A percentile compares a stretch with the other conserved stretches of the same genome.
Evolutionary conservation across 1,140 invertebrate genomes (phyloP).

Genomic region (Panonychus citri): DNA sequence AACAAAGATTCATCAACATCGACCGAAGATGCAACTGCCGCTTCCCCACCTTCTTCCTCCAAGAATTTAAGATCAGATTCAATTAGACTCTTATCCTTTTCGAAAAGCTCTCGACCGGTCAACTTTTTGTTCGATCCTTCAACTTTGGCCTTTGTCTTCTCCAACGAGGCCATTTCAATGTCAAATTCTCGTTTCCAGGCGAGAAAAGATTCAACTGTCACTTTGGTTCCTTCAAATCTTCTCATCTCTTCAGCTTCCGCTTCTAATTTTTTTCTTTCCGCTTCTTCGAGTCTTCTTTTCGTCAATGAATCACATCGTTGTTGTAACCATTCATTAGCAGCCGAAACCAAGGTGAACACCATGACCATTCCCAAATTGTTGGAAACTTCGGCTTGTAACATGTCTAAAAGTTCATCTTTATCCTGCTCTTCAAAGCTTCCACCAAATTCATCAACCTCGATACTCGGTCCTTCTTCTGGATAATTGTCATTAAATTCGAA

Average conservation of each 20-base stretch:
- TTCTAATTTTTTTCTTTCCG: constrained; percentile 9
- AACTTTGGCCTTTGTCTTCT: constrained; percentile 33
- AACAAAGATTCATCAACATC: constrained; percentile 84
- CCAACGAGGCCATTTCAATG: constrained; percentile 50
- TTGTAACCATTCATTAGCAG: constrained; percentile 75
- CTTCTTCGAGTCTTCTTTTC: constrained; percentile 5
- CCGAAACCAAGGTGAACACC: constrained; percentile 82
- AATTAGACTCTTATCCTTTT: constrained; percentile 67
- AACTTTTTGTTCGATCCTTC: constrained; percentile 21
- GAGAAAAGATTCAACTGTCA: constrained; percentile 85
- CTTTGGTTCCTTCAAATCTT: constrained; percentile 37
- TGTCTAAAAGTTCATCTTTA: constrained; percentile 26
- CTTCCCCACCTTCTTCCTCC: constrained; percentile 44
- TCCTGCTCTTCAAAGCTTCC: constrained; percentile 54
- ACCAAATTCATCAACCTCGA: constrained; percentile 44
- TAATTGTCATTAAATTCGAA: constrained; percentile 67
- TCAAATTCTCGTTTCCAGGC: constrained; percentile 86
- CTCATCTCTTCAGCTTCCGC: constrained; percentile 29
- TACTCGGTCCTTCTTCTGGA: constrained; percentile 55
- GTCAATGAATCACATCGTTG: constrained; percentile 18
- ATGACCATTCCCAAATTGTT: constrained; percentile 90
- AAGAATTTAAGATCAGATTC: constrained; percentile 88
- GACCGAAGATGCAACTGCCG: constrained; percentile 44
- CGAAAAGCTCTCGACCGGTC: constrained; percentile 64
- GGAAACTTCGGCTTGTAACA: constrained; percentile 41